Evolutionary conservation across 2,888 invertebrate genomes (phyloP), one percentile per base, ranked within the genome.

Genomic region (Barypeithes pellucidus): DNA sequence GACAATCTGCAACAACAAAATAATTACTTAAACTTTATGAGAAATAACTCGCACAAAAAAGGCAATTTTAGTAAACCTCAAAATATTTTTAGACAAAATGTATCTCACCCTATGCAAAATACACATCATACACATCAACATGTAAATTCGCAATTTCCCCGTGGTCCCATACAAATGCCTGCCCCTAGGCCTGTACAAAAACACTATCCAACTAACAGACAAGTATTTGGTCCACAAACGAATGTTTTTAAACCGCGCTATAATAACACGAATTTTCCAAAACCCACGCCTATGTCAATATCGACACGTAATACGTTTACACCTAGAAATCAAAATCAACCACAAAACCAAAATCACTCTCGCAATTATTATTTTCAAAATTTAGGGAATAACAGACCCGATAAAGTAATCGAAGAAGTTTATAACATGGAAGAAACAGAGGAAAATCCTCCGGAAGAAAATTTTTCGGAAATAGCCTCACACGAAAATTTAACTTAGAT

Each of bases 381-480:
- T 20, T 4, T 45, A 5, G 43, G 43, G 16, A 45, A 45, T 45
- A 45, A 16, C 16, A 14, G 43, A 45, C 43, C 43, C 16, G 16
- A 45, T 45, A 45, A 45, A 45, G 9, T 18, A 47, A 47, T 47
- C 5, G 45, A 47, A 47, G 45, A 47, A 47, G 9, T 47, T 33
- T 33, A 33, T 24, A 57, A 33, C 12, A 12, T 57, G 14, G 57
- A 57, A 24, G 3, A 11, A 3, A 2, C n/a, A 4, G 2, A 3
- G 3, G 36, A 36, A 36, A 36, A 36, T 12, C 36, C 9, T 5
- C n/a, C n/a, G n/a, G 36, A 36, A 36, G n/a, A 20, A 57, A 33
- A 57, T 57, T 57, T 57, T 54, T 14, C 54, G 43, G 16, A 45
- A n/a, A 2, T 14, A 45, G 43, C 43, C 16, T 45, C 43, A 14